These are phyloP conservation scores for Macrosteles quadrilineatus DNA, from an alignment of 1,140 invertebrate genomes.

Conservation along the genomic window DNA sequence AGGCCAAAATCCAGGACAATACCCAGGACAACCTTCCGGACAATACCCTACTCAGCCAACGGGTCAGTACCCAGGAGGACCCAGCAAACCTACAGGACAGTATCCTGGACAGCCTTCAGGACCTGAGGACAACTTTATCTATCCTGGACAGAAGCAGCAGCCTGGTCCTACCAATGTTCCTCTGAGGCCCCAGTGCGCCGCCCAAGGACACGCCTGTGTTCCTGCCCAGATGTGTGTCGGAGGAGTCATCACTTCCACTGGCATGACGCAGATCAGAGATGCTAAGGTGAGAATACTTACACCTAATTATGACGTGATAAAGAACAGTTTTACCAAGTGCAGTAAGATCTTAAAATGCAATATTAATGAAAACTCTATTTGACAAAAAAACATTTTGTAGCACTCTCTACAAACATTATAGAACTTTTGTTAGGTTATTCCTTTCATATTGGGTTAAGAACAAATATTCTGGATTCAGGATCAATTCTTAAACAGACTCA, in stretches of 20 bases:
- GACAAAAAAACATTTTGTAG: no score
- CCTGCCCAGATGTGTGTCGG: conserved; percentile 11
- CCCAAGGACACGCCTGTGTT: conserved; percentile 5
- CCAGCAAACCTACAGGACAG: not conserved
- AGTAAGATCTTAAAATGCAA: no score
- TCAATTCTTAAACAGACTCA: no score
- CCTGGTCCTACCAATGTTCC: not conserved
- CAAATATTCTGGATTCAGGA: no score
- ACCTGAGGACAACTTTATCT: no score
- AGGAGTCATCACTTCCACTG: conserved; percentile 15
- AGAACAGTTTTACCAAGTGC: no score
- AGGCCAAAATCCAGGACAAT: not conserved
- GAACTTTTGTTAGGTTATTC: no score
- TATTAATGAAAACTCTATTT: no score
- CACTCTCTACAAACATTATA: no score
- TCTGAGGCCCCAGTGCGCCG: not conserved
- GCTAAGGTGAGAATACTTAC: not conserved
- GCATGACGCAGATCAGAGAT: conserved; percentile 9
- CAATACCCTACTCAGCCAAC: not conserved
- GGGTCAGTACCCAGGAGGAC: not conserved
- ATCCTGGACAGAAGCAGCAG: not conserved
- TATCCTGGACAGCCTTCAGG: not conserved
- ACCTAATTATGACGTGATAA: no score
- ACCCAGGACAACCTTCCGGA: conserved; percentile 21
- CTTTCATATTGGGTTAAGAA: no score